A percentile compares a stretch with the other conserved stretches of the same genome.
phyloP scores from a whole-genome alignment of 2,797 vertebrate species.

The Pantherophis vulpinus region DNA sequence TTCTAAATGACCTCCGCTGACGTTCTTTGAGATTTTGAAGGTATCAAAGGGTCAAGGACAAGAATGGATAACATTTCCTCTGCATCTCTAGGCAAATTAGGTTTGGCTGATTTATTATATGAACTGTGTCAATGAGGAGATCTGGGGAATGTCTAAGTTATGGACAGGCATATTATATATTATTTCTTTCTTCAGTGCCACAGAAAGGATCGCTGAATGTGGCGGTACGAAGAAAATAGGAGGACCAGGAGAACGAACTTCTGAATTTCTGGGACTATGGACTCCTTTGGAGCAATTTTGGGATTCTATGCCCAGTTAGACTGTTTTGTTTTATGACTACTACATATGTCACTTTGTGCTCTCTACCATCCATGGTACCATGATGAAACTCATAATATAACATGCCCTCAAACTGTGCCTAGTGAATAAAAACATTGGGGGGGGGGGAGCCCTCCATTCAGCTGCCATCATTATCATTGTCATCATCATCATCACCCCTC shows the following conservation, averaged over 20 bases:
- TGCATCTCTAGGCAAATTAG: not conserved
- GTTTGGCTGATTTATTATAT: not conserved
- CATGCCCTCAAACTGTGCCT: not conserved
- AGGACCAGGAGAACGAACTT: not conserved
- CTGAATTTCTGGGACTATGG: not conserved
- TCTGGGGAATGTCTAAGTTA: not conserved
- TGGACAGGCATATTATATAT: not conserved
- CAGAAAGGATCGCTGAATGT: not conserved
- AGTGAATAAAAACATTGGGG: not conserved
- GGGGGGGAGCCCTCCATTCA: not conserved
- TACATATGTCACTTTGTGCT: not conserved
- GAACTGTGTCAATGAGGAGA: not conserved
- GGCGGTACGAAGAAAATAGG: not conserved
- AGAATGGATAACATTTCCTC: not conserved
- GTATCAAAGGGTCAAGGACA: not conserved
- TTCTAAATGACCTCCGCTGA: not conserved
- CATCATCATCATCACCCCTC: accelerated
- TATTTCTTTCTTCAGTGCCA: not conserved
- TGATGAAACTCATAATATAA: not conserved
- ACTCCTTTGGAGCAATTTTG: not conserved
- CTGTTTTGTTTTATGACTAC: not conserved
- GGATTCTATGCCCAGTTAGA: not conserved
- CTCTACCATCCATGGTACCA: not conserved
- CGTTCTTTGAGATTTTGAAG: not conserved
- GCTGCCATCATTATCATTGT: not conserved